Evolutionary conservation across 1,140 invertebrate genomes (phyloP).

Genomic region (Plutomurus gul): DNA sequence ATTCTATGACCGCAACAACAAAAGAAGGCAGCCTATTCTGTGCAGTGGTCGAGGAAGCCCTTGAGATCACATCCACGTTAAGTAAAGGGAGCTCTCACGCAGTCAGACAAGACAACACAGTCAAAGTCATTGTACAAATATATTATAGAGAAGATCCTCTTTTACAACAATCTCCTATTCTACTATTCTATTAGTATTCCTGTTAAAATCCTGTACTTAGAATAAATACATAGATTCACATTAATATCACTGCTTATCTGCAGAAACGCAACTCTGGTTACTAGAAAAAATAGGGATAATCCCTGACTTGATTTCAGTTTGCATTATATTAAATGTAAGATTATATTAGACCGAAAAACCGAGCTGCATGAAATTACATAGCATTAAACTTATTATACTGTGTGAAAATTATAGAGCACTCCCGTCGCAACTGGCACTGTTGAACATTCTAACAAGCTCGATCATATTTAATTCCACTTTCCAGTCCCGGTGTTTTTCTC

Average conservation of each 20-base stretch:
- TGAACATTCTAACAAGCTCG: too few relatives aligned
- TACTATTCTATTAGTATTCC: too few relatives aligned
- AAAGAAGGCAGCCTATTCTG: too few relatives aligned
- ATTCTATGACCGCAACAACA: too few relatives aligned
- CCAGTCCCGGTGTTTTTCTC: not conserved
- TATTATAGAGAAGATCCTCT: too few relatives aligned
- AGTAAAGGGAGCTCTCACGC: too few relatives aligned
- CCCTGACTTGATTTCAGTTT: not conserved
- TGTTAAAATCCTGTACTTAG: too few relatives aligned
- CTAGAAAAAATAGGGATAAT: not conserved
- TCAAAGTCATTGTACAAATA: too few relatives aligned
- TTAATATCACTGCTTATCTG: not conserved
- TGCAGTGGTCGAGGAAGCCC: not conserved
- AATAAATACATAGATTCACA: not conserved
- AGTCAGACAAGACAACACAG: not conserved
- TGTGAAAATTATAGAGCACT: slow-evolving; percentile 25
- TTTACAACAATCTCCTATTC: too few relatives aligned
- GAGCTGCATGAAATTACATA: slow-evolving; percentile 22
- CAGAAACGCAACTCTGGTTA: not conserved
- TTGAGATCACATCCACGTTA: not conserved
- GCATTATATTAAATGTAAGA: not conserved
- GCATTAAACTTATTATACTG: slow-evolving; percentile 17
- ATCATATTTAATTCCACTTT: not conserved
- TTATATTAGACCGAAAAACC: not conserved
- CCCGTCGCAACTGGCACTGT: not conserved